Conservation (phyloP, 30 jellyfish, hydroid and myxozoan species). For the Mastigias papua region DNA sequence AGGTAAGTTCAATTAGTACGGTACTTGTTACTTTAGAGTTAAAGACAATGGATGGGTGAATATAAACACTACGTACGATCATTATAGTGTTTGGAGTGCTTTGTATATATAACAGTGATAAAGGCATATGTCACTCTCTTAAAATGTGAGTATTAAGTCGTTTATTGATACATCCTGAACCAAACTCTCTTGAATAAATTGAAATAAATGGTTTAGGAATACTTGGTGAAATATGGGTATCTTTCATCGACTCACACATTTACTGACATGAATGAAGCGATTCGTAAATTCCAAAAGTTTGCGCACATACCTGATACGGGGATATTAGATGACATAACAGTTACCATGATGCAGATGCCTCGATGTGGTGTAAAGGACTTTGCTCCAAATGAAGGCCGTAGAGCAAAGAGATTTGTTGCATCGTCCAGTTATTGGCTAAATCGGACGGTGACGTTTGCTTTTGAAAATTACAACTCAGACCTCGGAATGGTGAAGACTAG, state of each 20-base stretch:
- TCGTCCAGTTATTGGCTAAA: slow-evolving; percentile 27
- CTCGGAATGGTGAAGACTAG: slow-evolving; percentile 23
- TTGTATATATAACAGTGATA: too few species aligned
- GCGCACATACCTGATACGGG: slow-evolving; percentile 64
- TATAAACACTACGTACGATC: too few species aligned
- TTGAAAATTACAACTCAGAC: slow-evolving; percentile 39
- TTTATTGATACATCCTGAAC: too few species aligned
- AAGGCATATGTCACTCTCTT: too few species aligned
- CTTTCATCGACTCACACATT: neutral
- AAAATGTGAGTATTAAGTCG: neutral
- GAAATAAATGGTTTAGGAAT: slow-evolving; percentile 22
- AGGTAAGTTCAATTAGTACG: neutral
- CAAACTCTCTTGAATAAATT: too few species aligned
- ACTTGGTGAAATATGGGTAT: slow-evolving; percentile 57
- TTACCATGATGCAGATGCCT: slow-evolving; percentile 64
- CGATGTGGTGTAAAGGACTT: slow-evolving; percentile 77
- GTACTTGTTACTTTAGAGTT: neutral
- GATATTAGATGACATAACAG: slow-evolving; percentile 31
- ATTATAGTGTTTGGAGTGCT: too few species aligned
- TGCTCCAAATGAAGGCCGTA: slow-evolving; percentile 12
- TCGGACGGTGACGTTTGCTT: slow-evolving; percentile 28
- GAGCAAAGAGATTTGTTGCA: slow-evolving; percentile 33
- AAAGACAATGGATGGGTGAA: too few species aligned
- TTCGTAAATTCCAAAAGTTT: slow-evolving; percentile 38
- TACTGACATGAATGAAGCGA: slow-evolving; percentile 14